phyloP scores from a whole-genome alignment of 1,140 invertebrate genomes.

The Heliconius eleuchia region DNA sequence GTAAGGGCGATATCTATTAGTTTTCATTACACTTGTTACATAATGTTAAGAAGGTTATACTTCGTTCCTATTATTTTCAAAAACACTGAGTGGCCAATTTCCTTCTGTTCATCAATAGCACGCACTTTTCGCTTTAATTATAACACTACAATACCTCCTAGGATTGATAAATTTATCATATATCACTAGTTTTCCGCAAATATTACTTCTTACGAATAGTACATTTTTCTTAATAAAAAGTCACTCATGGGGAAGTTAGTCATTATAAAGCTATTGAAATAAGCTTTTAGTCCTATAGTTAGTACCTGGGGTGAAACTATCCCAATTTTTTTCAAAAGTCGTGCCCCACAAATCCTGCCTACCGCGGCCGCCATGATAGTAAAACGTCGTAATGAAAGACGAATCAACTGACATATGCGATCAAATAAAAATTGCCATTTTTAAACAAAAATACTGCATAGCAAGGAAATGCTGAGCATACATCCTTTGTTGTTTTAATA shows the following conservation, averaged over 20 bases:
- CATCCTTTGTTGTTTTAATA: neutral
- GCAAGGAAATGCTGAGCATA: neutral
- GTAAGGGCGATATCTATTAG: conserved; percentile 70
- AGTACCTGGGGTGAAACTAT: conserved; percentile 74
- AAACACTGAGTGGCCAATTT: conserved; percentile 42
- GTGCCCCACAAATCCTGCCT: conserved; percentile 90
- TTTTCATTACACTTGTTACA: conserved; percentile 74
- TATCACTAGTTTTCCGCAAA: conserved; percentile 50
- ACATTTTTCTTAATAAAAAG: conserved; percentile 6
- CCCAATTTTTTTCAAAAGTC: conserved; percentile 85
- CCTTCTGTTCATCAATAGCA: conserved; percentile 36
- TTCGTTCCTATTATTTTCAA: conserved; percentile 50
- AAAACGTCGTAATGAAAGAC: conserved; percentile 76
- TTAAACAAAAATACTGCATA: neutral
- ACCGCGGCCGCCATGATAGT: conserved; percentile 91
- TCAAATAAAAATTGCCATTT: conserved; percentile 47
- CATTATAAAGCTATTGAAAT: conserved; percentile 19
- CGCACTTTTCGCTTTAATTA: conserved; percentile 35
- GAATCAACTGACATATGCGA: conserved; percentile 63
- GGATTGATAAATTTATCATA: conserved; percentile 48
- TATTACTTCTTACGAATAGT: conserved; percentile 39
- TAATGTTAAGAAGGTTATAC: conserved; percentile 78
- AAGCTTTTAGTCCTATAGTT: conserved; percentile 46
- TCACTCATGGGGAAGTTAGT: neutral
- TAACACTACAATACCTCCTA: conserved; percentile 35